Evolutionary conservation across 2,888 invertebrate species (phyloP), one percentile per base, ranked within the genome.

Genomic region (Parascotia fuliginaria): DNA sequence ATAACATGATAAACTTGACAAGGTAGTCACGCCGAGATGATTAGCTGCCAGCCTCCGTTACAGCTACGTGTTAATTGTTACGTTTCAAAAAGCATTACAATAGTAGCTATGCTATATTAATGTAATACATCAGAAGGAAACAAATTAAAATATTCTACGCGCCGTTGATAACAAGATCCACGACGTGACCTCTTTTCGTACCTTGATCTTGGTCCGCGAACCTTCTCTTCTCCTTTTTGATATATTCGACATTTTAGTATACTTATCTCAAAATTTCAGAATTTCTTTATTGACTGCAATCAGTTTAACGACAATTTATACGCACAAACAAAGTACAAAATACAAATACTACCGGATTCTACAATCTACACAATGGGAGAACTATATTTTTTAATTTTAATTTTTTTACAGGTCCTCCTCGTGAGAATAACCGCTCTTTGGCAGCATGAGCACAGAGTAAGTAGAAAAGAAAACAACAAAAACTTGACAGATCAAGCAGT

Each of bases 151-250:
- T n/a, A 36, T n/a, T 7, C 19, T 19, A 7, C 22, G 13, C 12
- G 16, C 16, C 5, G 19, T 16, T 9, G 59, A 42, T 50, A 68
- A 9, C 7, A 4, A 24, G 24, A 3, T 19, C 72, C 74, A 78
- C 76, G 76, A 70, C 55, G 54, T 82, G 80, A 79, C 82, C 81
- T 73, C 76, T 56, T 77, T 79, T 41, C 55, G 47, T 81, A 94
- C 94, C 92, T 93, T 93, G 70, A 93, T 90, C 81, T 91, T 92
- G 75, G 88, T 73, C 72, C 83, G 89, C 22, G 91, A 84, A 49
- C 90, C 89, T 59, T 92, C 91, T 67, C 84, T 91, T 76, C 84
- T 89, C 66, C 92, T 81, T 68, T 91, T 93, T n/a, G 93, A 93
- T 78, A 93, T 84, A 73, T 86, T 93, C 11, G 92, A 92, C 93